phyloP scores from a whole-genome alignment of 23 tunicate genomes.

The Styela clava region DNA sequence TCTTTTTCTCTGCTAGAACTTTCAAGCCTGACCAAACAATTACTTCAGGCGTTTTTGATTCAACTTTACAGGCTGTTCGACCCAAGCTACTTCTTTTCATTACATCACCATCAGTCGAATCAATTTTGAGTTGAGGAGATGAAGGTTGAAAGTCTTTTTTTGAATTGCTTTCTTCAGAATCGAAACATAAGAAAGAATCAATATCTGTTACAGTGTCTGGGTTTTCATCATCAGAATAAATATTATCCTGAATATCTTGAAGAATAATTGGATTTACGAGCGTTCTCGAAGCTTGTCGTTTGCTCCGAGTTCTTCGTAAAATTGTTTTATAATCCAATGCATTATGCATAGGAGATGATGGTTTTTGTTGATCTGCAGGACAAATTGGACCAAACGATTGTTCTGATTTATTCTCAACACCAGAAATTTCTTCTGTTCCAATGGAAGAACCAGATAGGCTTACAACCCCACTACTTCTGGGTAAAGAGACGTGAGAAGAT shows the following conservation, averaged over 20 bases:
- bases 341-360: neutral
- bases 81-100: neutral
- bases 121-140: neutral
- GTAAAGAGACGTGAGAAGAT: neutral
- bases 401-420: neutral
- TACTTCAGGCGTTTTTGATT: conserved; percentile 39
- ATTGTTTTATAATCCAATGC: conserved; percentile 55
- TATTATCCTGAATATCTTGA: neutral
- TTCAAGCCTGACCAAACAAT: conserved; percentile 81
- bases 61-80: neutral
- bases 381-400: conserved; percentile 15
- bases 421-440: neutral
- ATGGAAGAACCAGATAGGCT: conserved; percentile 3
- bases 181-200: conserved; percentile 46
- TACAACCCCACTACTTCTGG: conserved; percentile 4
- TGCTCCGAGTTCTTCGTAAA: conserved; percentile 28
- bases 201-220: conserved; percentile 81
- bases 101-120: neutral
- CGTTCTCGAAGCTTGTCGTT: conserved; percentile 14
- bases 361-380: conserved; percentile 2
- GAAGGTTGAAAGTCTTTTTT: neutral
- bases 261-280: neutral
- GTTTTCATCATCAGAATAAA: conserved; percentile 33
- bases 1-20: conserved; percentile 14
- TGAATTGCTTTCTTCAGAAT: neutral